These are phyloP conservation scores for Sminthurides aquaticus DNA, from an alignment of 2,888 invertebrate genomes.

Conservation along the genomic window DNA sequence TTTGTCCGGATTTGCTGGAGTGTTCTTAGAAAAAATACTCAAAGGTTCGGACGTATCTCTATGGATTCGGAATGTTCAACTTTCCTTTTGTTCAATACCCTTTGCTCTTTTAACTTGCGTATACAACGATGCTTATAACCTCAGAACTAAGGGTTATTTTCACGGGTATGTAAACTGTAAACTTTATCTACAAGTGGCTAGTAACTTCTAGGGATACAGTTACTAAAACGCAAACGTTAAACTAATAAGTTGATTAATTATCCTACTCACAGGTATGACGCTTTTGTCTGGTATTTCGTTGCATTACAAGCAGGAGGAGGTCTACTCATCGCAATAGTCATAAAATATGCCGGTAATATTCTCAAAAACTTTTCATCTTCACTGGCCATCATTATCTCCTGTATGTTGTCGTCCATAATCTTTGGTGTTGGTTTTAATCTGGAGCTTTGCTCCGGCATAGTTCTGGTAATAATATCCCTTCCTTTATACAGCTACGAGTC, in stretches of 20 bases:
- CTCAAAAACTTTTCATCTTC: slow-evolving; percentile 97
- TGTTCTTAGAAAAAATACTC: slow-evolving; percentile 96
- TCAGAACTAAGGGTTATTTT: slow-evolving; percentile 67
- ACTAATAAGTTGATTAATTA: too few relatives aligned
- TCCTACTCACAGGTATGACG: slow-evolving; percentile 54
- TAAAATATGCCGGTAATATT: slow-evolving; percentile 99
- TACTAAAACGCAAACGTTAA: background rate
- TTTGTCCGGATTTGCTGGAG: slow-evolving; percentile 93
- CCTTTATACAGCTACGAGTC: slow-evolving; percentile 70
- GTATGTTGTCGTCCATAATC: slow-evolving; percentile 83
- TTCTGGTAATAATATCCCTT: slow-evolving; percentile 84
- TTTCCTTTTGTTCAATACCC: slow-evolving; percentile 83
- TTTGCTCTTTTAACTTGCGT: slow-evolving; percentile 76
- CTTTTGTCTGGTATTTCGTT: slow-evolving; percentile 67
- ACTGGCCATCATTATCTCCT: slow-evolving; percentile 89
- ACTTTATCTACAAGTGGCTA: too few relatives aligned
- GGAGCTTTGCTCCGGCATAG: slow-evolving; percentile 78
- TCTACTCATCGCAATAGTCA: slow-evolving; percentile 91
- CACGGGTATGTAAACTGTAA: slow-evolving; percentile 34
- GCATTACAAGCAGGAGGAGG: slow-evolving; percentile 89
- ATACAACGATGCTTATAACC: slow-evolving; percentile 56
- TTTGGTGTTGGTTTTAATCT: slow-evolving; percentile 79
- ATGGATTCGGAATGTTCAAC: slow-evolving; percentile 97
- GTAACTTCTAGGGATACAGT: background rate
- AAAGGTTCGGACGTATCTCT: slow-evolving; percentile 78